phyloP scores from a whole-genome alignment of 2,113 vertebrate species.

The Anhinga anhinga region DNA sequence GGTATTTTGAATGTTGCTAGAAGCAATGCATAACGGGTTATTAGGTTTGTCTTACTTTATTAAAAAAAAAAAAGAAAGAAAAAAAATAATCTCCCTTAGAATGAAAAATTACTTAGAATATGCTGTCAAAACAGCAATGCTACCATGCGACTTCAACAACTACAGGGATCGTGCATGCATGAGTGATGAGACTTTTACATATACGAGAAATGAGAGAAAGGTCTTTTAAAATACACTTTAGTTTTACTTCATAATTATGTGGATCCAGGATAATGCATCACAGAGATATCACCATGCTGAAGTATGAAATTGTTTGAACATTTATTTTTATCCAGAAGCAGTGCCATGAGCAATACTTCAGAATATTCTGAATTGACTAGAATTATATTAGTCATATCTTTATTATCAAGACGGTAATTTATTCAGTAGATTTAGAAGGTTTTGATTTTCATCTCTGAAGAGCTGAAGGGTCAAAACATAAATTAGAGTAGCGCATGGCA shows the following conservation, averaged over 20 bases:
- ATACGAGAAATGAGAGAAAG: not conserved
- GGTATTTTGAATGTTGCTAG: not conserved
- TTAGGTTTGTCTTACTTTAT: not conserved
- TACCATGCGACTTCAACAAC: not conserved
- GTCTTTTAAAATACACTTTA: constrained; percentile 30
- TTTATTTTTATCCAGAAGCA: not conserved
- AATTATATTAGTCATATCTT: constrained; percentile 20
- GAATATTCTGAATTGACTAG: not conserved
- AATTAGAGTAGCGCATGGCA: not conserved
- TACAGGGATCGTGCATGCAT: not conserved
- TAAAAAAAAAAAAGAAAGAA: not conserved
- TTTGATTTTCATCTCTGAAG: constrained; percentile 18
- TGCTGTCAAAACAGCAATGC: not conserved
- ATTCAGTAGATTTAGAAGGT: not conserved
- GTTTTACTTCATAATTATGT: constrained; percentile 2
- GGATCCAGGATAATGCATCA: constrained; percentile 5
- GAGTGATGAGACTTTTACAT: constrained; percentile 17
- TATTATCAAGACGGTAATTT: constrained; percentile 1
- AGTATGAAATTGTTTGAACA: constrained; percentile 22
- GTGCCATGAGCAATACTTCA: not conserved
- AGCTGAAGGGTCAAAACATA: constrained; percentile 16
- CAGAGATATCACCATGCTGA: not conserved
- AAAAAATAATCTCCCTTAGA: not conserved
- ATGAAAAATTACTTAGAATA: constrained; percentile 6
- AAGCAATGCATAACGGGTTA: not conserved